These are phyloP conservation scores for Tetragnatha montana DNA, from an alignment of 2,888 invertebrate species.

Conservation along the genomic window DNA sequence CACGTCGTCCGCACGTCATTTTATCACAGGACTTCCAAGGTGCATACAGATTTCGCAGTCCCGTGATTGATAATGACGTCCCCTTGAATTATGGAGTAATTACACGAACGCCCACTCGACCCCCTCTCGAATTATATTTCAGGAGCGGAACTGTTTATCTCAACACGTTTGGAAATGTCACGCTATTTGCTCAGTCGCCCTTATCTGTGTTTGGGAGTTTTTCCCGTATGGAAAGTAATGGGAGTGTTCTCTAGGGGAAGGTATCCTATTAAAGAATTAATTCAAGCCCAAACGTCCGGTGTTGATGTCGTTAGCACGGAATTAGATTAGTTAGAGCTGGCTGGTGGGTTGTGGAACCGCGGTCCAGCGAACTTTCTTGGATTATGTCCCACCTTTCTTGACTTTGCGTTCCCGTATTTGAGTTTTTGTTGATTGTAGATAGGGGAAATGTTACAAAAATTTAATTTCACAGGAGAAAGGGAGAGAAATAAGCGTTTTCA, in stretches of 20 bases:
- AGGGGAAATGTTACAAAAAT: neutral
- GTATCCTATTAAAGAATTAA: constrained; percentile 42
- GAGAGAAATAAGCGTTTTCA: too few relatives aligned
- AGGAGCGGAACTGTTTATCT: constrained; percentile 54
- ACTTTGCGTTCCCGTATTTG: neutral
- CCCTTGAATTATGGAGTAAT: constrained; percentile 64
- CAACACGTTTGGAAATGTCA: constrained; percentile 58
- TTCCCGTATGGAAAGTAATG: constrained; percentile 32
- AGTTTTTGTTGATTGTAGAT: neutral
- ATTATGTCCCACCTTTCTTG: neutral
- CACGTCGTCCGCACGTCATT: constrained; percentile 59
- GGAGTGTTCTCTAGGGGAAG: constrained; percentile 5
- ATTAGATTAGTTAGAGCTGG: too few relatives aligned
- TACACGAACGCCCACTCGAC: constrained; percentile 39
- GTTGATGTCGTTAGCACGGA: neutral
- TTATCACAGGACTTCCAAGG: constrained; percentile 54
- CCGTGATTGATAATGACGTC: constrained; percentile 60
- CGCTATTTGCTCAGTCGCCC: constrained; percentile 35
- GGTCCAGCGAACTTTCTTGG: too few relatives aligned
- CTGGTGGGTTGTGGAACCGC: too few relatives aligned
- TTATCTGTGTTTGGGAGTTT: neutral
- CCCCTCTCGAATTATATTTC: constrained; percentile 50
- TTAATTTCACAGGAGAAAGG: neutral
- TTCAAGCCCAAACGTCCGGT: neutral
- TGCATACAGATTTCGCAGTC: constrained; percentile 62